Conservation (phyloP, 1,140 invertebrate genomes). For the Watersipora subatra region DNA sequence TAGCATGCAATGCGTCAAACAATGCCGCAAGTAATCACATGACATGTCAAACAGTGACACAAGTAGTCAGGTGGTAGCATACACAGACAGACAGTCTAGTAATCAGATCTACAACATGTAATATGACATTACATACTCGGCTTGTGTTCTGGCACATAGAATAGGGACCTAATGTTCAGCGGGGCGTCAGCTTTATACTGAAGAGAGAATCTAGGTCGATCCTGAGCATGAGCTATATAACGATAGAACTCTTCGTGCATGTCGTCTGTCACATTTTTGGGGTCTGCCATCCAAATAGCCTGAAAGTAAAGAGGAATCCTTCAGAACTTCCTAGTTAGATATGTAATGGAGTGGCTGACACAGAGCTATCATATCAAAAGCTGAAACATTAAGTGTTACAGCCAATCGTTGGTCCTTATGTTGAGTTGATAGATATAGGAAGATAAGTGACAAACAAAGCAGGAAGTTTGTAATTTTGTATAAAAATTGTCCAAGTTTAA, state of each 20-base stretch:
- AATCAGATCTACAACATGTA: too few relatives aligned
- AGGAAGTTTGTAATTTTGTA: too few relatives aligned
- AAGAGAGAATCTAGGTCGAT: constrained; percentile 51
- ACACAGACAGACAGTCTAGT: too few relatives aligned
- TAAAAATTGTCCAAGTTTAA: too few relatives aligned
- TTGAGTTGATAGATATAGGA: too few relatives aligned
- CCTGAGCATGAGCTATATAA: constrained; percentile 69
- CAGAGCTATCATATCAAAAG: not conserved
- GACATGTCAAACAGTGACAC: too few relatives aligned
- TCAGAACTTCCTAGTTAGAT: not conserved
- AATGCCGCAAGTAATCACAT: too few relatives aligned
- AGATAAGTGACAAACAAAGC: too few relatives aligned
- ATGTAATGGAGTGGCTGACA: not conserved
- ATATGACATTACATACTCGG: constrained; percentile 42
- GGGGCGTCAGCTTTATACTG: constrained; percentile 66
- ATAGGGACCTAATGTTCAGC: constrained; percentile 70
- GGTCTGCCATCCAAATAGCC: constrained; percentile 83
- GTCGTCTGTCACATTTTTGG: constrained; percentile 67
- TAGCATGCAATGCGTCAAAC: too few relatives aligned
- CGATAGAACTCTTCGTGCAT: constrained; percentile 77
- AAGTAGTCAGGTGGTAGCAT: too few relatives aligned
- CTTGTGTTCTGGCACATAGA: constrained; percentile 82
- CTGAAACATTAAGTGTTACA: too few relatives aligned
- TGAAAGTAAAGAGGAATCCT: constrained; percentile 39
- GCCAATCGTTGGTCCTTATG: too few relatives aligned